These are phyloP conservation scores for Rhinolophus ferrumequinum DNA, from an alignment of 2,113 vertebrate species.

Conservation along the genomic window DNA sequence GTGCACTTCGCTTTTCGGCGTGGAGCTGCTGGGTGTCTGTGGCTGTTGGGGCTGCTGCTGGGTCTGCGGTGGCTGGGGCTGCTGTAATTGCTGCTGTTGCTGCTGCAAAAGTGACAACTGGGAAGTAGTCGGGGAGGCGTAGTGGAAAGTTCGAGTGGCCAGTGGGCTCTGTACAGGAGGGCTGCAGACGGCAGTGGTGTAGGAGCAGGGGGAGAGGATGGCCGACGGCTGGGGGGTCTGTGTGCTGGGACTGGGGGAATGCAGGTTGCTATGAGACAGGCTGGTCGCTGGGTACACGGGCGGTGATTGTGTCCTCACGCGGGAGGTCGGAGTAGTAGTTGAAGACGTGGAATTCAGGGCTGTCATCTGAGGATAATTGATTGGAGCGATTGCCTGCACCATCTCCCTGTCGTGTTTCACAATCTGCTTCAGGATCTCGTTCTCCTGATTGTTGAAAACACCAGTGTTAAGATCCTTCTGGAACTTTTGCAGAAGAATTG, in stretches of 20 bases:
- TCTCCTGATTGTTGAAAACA: conserved; percentile 99
- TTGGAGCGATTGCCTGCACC: conserved; percentile 94
- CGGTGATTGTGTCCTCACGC: conserved; percentile 90
- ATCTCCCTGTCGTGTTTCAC: conserved; percentile 98
- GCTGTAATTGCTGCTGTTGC: conserved; percentile 79
- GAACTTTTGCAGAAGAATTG: conserved; percentile 97
- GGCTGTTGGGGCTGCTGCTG: conserved; percentile 83
- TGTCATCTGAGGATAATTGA: conserved; percentile 89
- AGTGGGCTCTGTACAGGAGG: conserved; percentile 95
- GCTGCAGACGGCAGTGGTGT: conserved; percentile 92
- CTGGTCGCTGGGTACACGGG: conserved; percentile 89
- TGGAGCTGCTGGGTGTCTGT: conserved; percentile 86
- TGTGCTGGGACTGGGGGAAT: conserved; percentile 89
- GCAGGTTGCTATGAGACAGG: conserved; percentile 90
- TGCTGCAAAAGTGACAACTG: conserved; percentile 95
- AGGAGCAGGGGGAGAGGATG: conserved; percentile 95
- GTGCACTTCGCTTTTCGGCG: conserved; percentile 92
- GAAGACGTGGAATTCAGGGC: conserved; percentile 89
- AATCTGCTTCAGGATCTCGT: conserved; percentile 99
- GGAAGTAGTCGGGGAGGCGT: conserved; percentile 93
- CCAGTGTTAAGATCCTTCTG: conserved; percentile 99
- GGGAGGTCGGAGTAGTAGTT: conserved; percentile 87
- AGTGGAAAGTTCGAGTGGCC: conserved; percentile 95
- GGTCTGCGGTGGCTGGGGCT: conserved; percentile 80
- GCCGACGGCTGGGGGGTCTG: conserved; percentile 89